A percentile compares a stretch with the other conserved stretches of the same genome.
These are phyloP conservation scores for Sialia sialis DNA, from an alignment of 2,113 vertebrate genomes.

Conservation along the genomic window DNA sequence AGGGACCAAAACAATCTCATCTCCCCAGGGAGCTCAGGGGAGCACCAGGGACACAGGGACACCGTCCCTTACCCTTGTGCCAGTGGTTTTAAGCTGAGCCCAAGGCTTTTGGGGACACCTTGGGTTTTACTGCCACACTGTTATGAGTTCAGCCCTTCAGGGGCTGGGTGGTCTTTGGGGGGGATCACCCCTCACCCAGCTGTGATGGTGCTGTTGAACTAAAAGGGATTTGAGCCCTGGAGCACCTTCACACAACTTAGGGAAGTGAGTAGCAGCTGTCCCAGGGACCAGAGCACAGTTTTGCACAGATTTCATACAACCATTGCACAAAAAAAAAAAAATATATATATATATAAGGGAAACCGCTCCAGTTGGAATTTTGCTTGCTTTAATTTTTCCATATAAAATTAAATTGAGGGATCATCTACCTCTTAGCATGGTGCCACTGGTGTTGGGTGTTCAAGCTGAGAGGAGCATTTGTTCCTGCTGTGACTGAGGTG, in stretches of 20 bases:
- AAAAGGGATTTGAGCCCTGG: background rate
- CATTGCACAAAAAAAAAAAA: background rate
- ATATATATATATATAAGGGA: background rate
- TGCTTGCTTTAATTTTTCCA: background rate
- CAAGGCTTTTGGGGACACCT: background rate
- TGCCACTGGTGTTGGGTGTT: background rate
- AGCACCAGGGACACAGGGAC: background rate
- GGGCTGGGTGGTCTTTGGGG: rapidly evolving
- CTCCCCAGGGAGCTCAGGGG: background rate
- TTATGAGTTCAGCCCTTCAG: rapidly evolving
- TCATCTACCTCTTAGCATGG: background rate
- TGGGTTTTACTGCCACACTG: background rate
- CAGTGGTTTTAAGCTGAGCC: background rate
- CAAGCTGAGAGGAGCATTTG: background rate
- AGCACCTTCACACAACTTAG: background rate
- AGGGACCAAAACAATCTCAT: background rate
- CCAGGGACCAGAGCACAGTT: background rate
- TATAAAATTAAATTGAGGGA: background rate
- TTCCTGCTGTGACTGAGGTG: background rate
- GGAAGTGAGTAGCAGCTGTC: background rate
- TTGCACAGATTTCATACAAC: background rate
- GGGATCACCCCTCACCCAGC: background rate
- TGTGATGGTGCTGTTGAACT: background rate
- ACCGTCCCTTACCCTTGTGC: background rate
- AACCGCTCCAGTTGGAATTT: background rate